Conservation (phyloP, 2,113 vertebrate genomes). For the Alexandromys fortis region DNA sequence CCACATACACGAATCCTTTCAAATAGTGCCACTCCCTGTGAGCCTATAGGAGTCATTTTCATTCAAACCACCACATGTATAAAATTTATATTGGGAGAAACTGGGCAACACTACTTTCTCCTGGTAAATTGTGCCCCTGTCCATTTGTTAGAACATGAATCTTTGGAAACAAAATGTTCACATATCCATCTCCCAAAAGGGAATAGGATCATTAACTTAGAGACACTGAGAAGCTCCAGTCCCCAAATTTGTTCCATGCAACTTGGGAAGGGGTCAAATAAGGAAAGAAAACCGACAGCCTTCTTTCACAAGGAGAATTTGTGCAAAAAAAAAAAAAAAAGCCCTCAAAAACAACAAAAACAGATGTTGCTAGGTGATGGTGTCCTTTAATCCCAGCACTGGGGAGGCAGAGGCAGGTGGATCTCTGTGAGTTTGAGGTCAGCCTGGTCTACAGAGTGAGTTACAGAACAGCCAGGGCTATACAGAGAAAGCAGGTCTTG, state of each 20-base stretch:
- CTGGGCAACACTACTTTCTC: neutral
- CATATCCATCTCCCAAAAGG: neutral
- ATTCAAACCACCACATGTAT: neutral
- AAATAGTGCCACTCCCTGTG: neutral
- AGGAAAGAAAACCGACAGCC: neutral
- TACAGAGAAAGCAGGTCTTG: too few species aligned
- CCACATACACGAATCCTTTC: neutral
- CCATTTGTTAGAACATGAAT: neutral
- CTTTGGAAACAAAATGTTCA: neutral
- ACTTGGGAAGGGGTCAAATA: neutral
- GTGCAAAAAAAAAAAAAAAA: neutral
- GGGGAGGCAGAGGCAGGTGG: too few species aligned
- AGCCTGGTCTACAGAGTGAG: too few species aligned
- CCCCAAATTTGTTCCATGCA: neutral
- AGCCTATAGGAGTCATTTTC: neutral
- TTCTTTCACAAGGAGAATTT: neutral
- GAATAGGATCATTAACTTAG: neutral
- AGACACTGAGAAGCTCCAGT: neutral
- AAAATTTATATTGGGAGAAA: neutral
- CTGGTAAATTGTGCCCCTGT: neutral
- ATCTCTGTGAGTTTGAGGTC: too few species aligned
- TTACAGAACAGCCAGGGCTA: too few species aligned
- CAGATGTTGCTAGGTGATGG: neutral
- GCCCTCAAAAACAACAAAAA: neutral
- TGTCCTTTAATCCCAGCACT: too few species aligned